Conservation (phyloP, 2,797 vertebrate genomes). For the Melanotaenia boesemani region DNA sequence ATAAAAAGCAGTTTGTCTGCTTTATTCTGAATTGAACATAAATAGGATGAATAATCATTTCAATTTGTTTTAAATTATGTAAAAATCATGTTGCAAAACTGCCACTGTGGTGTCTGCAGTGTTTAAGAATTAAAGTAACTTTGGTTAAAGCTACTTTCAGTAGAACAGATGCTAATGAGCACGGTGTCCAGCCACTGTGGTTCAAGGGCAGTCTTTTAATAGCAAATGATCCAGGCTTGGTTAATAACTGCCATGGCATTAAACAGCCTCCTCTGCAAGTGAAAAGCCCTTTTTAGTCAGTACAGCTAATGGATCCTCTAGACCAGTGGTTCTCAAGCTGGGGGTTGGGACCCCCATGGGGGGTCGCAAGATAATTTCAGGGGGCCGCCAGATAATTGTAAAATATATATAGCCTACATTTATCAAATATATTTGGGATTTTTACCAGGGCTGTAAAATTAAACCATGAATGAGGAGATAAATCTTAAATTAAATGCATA, state of each 20-base stretch:
- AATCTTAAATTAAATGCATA: no score
- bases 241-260: slow-evolving; percentile 49
- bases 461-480: no score
- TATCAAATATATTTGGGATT: no score
- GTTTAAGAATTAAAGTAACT: slow-evolving; percentile 40
- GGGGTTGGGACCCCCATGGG: no score
- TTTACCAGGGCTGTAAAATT: no score
- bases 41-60: not conserved
- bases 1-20: not conserved
- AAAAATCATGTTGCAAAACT: not conserved
- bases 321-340: no score
- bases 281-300: slow-evolving; percentile 28
- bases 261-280: slow-evolving; percentile 34
- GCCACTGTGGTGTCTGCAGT: not conserved
- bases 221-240: slow-evolving; percentile 35
- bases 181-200: slow-evolving; percentile 21
- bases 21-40: not conserved
- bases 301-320: slow-evolving; percentile 38
- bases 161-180: slow-evolving; percentile 35
- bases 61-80: not conserved
- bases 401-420: no score
- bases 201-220: slow-evolving; percentile 51
- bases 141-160: slow-evolving; percentile 48
- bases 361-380: no score
- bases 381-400: no score